Conservation (phyloP, 2,113 vertebrate genomes). For the Epinephelus lanceolatus region DNA sequence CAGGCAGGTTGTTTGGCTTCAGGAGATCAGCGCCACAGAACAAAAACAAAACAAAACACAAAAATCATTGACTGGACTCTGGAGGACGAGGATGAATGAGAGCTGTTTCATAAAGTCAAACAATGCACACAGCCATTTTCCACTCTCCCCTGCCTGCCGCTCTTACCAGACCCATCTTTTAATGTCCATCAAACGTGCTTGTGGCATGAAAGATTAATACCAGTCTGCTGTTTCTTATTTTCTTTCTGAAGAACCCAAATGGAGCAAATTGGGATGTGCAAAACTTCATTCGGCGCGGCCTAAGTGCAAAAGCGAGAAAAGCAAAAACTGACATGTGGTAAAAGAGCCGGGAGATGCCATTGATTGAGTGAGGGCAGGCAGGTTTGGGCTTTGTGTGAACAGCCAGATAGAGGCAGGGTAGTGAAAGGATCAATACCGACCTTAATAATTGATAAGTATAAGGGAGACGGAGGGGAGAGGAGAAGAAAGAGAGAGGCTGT, state of each 20-base stretch:
- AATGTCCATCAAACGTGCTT: slow-evolving; percentile 56
- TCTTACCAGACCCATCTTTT: slow-evolving; percentile 44
- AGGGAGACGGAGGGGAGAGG: slow-evolving; percentile 70
- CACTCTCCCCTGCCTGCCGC: slow-evolving; percentile 18
- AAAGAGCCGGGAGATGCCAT: slow-evolving; percentile 76
- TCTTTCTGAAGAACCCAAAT: slow-evolving; percentile 69
- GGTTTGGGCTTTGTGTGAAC: slow-evolving; percentile 85
- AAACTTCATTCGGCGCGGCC: slow-evolving; percentile 51
- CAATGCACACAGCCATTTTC: slow-evolving; percentile 54
- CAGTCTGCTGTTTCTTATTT: slow-evolving; percentile 48
- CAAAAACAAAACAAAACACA: slow-evolving; percentile 54
- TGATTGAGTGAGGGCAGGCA: slow-evolving; percentile 82
- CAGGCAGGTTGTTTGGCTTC: slow-evolving; percentile 55
- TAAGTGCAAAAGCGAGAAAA: slow-evolving; percentile 75
- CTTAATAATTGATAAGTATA: slow-evolving; percentile 89
- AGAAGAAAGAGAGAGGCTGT: slow-evolving; percentile 59
- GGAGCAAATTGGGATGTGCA: slow-evolving; percentile 53
- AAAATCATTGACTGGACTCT: slow-evolving; percentile 35
- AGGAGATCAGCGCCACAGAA: slow-evolving; percentile 21
- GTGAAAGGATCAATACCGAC: slow-evolving; percentile 85
- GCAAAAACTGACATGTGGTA: slow-evolving; percentile 71
- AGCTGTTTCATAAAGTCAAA: slow-evolving; percentile 45
- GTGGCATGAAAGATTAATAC: slow-evolving; percentile 69
- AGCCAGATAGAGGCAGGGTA: slow-evolving; percentile 84
- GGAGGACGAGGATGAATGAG: slow-evolving; percentile 32